Evolutionary conservation across 2,797 vertebrate species (phyloP).

Genomic region (Enteromius afrohamiltoni): DNA sequence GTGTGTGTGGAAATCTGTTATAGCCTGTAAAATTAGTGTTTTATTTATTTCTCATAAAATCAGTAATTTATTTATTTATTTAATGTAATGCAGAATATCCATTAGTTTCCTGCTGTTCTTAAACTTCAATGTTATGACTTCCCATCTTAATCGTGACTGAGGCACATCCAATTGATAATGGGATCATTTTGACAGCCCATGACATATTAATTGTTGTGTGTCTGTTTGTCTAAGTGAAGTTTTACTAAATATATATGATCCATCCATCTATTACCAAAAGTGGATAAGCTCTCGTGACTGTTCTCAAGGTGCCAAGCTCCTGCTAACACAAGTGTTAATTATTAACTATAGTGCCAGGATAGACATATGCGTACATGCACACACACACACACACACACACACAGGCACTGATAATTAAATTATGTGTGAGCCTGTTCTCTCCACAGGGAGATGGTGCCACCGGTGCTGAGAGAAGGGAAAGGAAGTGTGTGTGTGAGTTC

Average conservation of each 20-base stretch:
- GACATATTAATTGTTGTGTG: neutral
- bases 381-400: conserved; percentile 10
- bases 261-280: neutral
- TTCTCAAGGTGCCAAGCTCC: conserved; percentile 5
- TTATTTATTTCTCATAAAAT: no score
- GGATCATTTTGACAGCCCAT: neutral
- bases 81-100: neutral
- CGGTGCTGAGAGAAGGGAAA: conserved; percentile 53
- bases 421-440: conserved; percentile 53
- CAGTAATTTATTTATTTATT: no score
- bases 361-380: conserved; percentile 10
- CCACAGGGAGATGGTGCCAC: conserved; percentile 52
- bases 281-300: neutral
- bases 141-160: neutral
- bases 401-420: conserved; percentile 63
- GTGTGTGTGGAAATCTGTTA: neutral
- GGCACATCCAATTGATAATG: neutral
- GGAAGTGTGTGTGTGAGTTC: conserved; percentile 30
- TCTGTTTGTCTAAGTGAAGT: neutral
- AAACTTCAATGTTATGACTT: neutral
- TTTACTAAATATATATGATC: neutral
- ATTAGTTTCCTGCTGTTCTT: neutral
- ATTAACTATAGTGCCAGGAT: conserved; percentile 8
- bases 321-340: conserved; percentile 16
- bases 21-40: neutral